Base-by-base conservation (phyloP, 2,888 invertebrate species). In the Gymnoscelis rufifasciata region DNA sequence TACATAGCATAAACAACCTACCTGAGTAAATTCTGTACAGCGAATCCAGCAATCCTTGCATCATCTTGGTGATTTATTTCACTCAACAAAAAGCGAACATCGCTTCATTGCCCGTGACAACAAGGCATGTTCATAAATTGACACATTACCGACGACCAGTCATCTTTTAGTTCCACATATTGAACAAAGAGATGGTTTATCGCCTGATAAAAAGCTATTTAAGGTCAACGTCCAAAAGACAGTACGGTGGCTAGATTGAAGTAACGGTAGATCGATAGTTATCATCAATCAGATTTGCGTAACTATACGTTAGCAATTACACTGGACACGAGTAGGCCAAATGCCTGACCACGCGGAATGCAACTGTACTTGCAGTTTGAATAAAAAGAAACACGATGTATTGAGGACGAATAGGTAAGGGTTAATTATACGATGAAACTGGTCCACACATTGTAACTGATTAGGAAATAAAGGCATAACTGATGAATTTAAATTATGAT, bases 281-380 rank as follows among this genome's bases (percentile, higher is more conserved):
- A 87, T 84, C 88, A 81, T 86, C 80, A 76, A 86, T 87, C 84
- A 84, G 83, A 79, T 84, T 83, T 84, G 83, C 83, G 81, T 83
- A 87, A 87, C 83, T 73, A 83, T 83, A 72, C 79, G 75, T 77
- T 80, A 78, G 74, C 80, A 82, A 83, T 83, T 83, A 80, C 75
- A 68, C 46, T 31, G 48, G 38, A 52, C 44, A 50, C 47, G 52
- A 51, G 44, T 49, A 43, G 45, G 43, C 60, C 63, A 72, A 71
- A 71, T 68, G 69, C 72, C 65, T 71, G 67, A 63, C 52, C 64
- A 62, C 56, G 56, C 59, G 75, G 79, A 77, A 81, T 79, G 75
- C 64, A 65, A 57, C 59, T 60, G 56, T 66, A 71, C 68, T 66
- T 71, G 74, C 65, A 48, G 56, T 54, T 37, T 40, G 47, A 53